Percentiles rank a stretch among this genome's conserved stretches.
Evolutionary conservation across 2,797 vertebrate genomes (phyloP).

Genomic region (Gymnothorax javanicus): DNA sequence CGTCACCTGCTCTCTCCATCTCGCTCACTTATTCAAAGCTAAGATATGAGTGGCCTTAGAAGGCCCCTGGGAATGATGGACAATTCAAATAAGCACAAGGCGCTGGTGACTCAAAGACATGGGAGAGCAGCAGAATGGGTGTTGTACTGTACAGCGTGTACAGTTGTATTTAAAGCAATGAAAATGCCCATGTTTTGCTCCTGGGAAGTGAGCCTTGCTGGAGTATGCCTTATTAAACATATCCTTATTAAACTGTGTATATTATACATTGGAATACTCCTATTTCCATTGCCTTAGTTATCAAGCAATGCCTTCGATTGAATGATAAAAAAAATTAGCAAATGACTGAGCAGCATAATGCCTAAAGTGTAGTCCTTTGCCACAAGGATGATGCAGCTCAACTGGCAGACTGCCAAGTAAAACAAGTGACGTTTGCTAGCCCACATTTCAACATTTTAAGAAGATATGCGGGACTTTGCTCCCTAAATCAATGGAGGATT

Average conservation of each 20-base stretch:
- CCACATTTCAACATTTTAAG: neutral
- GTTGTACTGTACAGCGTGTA: neutral
- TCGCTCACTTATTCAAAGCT: constrained; percentile 9
- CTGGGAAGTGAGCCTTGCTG: neutral
- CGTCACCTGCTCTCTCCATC: constrained; percentile 14
- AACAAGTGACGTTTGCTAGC: neutral
- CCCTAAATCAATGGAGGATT: neutral
- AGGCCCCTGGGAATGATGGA: constrained; percentile 1
- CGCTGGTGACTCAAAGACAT: neutral
- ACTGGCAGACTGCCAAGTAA: neutral
- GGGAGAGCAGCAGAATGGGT: neutral
- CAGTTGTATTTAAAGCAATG: neutral
- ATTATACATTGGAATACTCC: too few relatives aligned
- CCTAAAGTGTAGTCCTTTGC: neutral
- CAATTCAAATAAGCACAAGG: neutral
- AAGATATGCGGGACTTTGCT: neutral
- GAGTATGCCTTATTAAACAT: neutral
- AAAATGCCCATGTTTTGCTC: too few relatives aligned
- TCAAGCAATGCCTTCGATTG: neutral
- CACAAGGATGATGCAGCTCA: neutral
- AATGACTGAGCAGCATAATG: neutral
- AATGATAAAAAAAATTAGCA: neutral
- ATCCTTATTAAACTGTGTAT: too few relatives aligned
- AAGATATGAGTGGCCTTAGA: neutral
- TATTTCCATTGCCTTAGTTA: neutral